Evolutionary conservation across 2,113 vertebrate genomes (phyloP).

Genomic region (Brevimyrus niger): DNA sequence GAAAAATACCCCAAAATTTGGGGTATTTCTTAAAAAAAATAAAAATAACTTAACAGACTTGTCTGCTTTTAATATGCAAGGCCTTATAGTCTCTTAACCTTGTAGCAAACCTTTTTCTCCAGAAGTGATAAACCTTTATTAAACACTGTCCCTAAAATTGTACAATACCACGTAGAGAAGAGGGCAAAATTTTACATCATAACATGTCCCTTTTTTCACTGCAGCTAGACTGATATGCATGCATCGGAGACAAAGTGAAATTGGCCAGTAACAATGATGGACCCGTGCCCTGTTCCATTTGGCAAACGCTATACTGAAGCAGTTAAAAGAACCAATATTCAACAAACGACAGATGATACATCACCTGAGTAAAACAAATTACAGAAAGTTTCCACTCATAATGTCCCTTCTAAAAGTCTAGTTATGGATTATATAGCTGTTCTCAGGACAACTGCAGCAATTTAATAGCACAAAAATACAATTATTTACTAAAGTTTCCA

Average conservation of each 20-base stretch:
- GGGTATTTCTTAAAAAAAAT: background rate
- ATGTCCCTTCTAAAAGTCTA: background rate
- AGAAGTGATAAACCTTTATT: background rate
- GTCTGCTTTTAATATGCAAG: background rate
- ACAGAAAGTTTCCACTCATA: background rate
- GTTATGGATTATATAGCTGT: background rate
- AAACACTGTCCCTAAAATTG: background rate
- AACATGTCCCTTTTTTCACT: background rate
- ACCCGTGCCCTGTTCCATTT: background rate
- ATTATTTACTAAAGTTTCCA: background rate
- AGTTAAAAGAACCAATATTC: background rate
- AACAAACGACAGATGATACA: background rate
- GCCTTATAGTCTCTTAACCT: background rate
- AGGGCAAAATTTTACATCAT: background rate
- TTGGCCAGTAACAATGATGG: background rate
- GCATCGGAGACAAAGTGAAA: background rate
- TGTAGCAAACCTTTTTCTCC: background rate
- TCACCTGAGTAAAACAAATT: background rate
- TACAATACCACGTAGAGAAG: background rate
- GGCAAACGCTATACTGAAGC: background rate
- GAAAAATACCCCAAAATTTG: background rate
- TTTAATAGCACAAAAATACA: background rate
- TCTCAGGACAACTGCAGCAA: background rate
- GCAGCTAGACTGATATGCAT: background rate
- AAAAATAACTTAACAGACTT: background rate